These are phyloP conservation scores for Eclectus roratus DNA, from an alignment of 2,113 vertebrate genomes.

Conservation along the genomic window DNA sequence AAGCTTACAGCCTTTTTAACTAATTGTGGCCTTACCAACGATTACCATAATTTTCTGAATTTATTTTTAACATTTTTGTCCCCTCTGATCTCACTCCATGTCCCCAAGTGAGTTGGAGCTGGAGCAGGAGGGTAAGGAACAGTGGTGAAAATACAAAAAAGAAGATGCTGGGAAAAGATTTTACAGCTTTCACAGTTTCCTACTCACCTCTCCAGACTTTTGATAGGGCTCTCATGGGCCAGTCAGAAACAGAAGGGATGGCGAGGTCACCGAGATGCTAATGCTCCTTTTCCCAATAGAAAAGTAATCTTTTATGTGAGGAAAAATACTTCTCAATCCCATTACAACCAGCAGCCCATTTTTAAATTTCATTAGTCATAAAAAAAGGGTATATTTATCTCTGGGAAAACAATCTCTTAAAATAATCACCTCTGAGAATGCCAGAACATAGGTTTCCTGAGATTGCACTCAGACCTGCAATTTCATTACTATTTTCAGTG, in stretches of 20 bases:
- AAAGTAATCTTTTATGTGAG: not conserved
- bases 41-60: constrained; percentile 27
- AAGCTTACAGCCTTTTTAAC: constrained; percentile 60
- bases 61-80: not conserved
- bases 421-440: constrained; percentile 6
- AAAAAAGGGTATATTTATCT: not conserved
- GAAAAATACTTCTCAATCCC: not conserved
- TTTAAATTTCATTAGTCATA: not conserved
- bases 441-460: not conserved
- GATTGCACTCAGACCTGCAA: not conserved
- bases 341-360: not conserved
- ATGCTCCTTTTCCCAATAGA: not conserved
- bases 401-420: not conserved
- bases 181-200: not conserved
- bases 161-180: not conserved
- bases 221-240: not conserved
- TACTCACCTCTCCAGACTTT: not conserved
- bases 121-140: not conserved
- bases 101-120: not conserved
- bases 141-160: not conserved
- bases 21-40: constrained; percentile 50
- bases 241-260: not conserved
- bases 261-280: not conserved
- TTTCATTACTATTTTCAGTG: not conserved
- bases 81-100: not conserved